These are phyloP conservation scores for Anoplius nigerrimus DNA, from an alignment of 2,888 invertebrate species.

Conservation along the genomic window DNA sequence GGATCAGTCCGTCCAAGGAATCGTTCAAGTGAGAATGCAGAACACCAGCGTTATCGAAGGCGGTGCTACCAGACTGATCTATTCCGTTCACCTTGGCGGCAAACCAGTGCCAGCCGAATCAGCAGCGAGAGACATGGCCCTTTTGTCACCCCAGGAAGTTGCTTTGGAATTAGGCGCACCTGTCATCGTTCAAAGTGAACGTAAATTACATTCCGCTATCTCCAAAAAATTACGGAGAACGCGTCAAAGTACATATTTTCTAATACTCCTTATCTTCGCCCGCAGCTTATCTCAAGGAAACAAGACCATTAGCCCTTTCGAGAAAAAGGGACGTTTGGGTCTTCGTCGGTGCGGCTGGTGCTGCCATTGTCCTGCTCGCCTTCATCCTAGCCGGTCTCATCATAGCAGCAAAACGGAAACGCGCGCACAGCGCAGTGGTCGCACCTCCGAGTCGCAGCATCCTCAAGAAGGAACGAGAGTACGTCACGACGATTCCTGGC, in stretches of 20 bases:
- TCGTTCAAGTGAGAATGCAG: constrained; percentile 72
- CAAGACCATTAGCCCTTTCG: constrained; percentile 79
- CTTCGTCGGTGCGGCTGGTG: constrained; percentile 80
- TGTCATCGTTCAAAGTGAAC: constrained; percentile 89
- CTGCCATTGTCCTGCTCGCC: constrained; percentile 79
- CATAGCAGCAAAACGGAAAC: constrained; percentile 65
- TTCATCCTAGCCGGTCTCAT: constrained; percentile 60
- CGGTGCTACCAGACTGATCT: constrained; percentile 78
- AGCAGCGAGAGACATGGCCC: constrained; percentile 88
- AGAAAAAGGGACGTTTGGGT: constrained; percentile 79
- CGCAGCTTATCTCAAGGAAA: constrained; percentile 83
- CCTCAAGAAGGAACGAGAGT: constrained; percentile 63
- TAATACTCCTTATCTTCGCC: constrained; percentile 1
- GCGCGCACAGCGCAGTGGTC: constrained; percentile 65
- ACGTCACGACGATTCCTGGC: constrained; percentile 56
- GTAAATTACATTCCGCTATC: constrained; percentile 80
- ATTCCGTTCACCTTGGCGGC: constrained; percentile 88
- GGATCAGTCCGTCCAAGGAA: constrained; percentile 41
- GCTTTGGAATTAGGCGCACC: constrained; percentile 84
- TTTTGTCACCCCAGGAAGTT: constrained; percentile 87
- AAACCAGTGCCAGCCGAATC: constrained; percentile 87
- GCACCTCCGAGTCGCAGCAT: constrained; percentile 63
- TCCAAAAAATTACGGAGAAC: no score
- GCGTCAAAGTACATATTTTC: neutral
- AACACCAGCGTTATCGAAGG: constrained; percentile 64